Base-by-base conservation (phyloP, 2,888 invertebrate species). In the Steinernema hermaphroditum region DNA sequence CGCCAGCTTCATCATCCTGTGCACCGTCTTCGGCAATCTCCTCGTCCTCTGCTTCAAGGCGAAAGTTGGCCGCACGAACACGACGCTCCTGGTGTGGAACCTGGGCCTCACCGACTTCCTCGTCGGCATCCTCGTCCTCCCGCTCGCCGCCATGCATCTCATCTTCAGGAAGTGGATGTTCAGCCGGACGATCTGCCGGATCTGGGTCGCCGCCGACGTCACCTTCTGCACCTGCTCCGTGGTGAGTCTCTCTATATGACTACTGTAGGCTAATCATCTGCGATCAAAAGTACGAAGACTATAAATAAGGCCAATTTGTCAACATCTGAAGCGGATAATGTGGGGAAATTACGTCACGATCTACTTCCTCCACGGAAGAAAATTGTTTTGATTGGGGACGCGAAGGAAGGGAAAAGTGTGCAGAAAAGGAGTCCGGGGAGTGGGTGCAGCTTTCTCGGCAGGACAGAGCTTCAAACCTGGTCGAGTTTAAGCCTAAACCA, bases 151-250 rank as follows among this genome's bases (percentile, higher is more conserved):
- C 12, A 75, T 81, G 43, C 82, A 86, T 73, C 77, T 86, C 24
- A 80, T 85, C 54, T 79, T 80, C 62, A 78, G 84, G 27, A 81
- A 86, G 71, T 89, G 89, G 89, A 81, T 87, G n/a, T 89, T 90
- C 76, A 90, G 90, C 0, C 84, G 89, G 16, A 87, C 87, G 34
- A 86, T 90, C 43, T 90, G 90, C 78, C 89, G 90, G 80, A 86
- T 90, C 74, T 90, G 90, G 90, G 88, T 90, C 44, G 89, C 88
- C 2, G 88, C 89, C 19, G 90, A 90, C 83, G 90, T 90, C 83
- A 90, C 89, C 1, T 90, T 90, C 72, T 89, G 89, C 81, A 90
- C 90, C 0, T 90, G 90, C 9, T 89, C 89, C 70, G 90, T 90
- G 74, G 88, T 85, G 37, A 79, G 78, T 69, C 37, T 16, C 14